A percentile compares a stretch with the other conserved stretches of the same genome.
These are phyloP conservation scores for Alloscopus bannaensis DNA, from an alignment of 2,888 invertebrate genomes.

Conservation along the genomic window DNA sequence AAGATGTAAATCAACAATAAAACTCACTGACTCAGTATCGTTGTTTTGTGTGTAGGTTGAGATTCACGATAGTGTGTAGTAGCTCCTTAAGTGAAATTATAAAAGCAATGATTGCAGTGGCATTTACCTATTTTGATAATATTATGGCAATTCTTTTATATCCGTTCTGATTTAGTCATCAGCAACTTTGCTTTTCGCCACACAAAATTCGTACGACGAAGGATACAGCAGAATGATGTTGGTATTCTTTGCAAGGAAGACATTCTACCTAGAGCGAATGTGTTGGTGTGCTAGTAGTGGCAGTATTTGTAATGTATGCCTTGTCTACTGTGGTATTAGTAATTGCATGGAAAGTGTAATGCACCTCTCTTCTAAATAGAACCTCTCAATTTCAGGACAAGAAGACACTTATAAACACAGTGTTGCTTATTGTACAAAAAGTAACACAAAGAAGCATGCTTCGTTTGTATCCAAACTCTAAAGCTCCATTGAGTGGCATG, in stretches of 20 bases:
- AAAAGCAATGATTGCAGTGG: constrained; percentile 24
- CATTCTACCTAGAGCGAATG: constrained; percentile 8
- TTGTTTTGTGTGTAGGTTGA: constrained; percentile 21
- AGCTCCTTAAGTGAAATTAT: constrained; percentile 26
- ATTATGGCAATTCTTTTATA: constrained; percentile 51
- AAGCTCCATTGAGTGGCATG: constrained; percentile 38
- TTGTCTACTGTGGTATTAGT: constrained; percentile 4
- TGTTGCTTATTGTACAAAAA: constrained; percentile 17
- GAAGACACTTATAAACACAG: constrained; percentile 34
- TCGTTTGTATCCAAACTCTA: constrained; percentile 25
- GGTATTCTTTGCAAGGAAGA: constrained; percentile 8
- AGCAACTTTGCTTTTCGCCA: constrained; percentile 34
- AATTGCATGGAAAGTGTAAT: constrained; percentile 14
- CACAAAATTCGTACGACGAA: constrained; percentile 16
- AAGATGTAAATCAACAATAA: constrained; percentile 40
- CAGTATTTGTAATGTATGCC: constrained; percentile 5
- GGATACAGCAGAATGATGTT: no score
- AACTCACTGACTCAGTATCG: no score
- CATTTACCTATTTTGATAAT: constrained; percentile 41
- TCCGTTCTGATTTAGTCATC: constrained; percentile 58
- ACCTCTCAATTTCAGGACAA: constrained; percentile 50
- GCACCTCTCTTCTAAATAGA: constrained; percentile 30
- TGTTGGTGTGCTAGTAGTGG: neutral
- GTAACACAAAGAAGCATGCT: constrained; percentile 30
- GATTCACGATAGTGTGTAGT: constrained; percentile 8